phyloP scores from a whole-genome alignment of 2,797 vertebrate species.

The Platyrinchus mystaceus region DNA sequence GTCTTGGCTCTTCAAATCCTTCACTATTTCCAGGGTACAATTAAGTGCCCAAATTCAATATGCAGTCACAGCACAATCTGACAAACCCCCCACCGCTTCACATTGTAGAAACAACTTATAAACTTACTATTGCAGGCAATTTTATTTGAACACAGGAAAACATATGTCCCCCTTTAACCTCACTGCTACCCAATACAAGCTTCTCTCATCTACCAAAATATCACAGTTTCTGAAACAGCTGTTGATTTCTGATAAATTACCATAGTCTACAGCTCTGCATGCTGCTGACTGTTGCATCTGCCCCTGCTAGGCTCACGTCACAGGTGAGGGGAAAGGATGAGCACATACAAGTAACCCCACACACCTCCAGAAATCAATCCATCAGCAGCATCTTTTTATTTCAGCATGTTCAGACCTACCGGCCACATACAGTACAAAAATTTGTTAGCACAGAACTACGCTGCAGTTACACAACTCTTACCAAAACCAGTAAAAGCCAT shows the following conservation, averaged over 20 bases:
- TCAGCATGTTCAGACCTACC: background rate
- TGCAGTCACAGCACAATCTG: background rate
- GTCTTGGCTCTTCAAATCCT: background rate
- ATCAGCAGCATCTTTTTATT: background rate
- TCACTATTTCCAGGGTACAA: background rate
- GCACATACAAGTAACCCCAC: background rate
- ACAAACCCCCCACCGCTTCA: background rate
- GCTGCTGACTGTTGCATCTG: background rate
- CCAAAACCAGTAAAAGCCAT: background rate
- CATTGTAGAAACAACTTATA: background rate
- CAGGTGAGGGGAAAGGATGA: background rate
- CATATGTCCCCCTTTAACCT: background rate
- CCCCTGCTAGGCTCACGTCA: background rate
- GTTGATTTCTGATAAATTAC: background rate
- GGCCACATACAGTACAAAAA: background rate
- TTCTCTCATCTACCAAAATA: background rate
- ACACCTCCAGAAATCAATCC: background rate
- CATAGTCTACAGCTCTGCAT: accelerated
- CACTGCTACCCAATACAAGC: background rate
- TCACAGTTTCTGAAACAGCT: background rate
- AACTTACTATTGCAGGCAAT: background rate
- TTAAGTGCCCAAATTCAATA: background rate
- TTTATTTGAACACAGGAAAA: background rate
- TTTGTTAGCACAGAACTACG: background rate
- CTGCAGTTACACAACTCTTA: background rate